A percentile compares a stretch with the other conserved stretches of the same genome.
Evolutionary conservation across 2,113 vertebrate species (phyloP).

Genomic region (Globicephala melas): DNA sequence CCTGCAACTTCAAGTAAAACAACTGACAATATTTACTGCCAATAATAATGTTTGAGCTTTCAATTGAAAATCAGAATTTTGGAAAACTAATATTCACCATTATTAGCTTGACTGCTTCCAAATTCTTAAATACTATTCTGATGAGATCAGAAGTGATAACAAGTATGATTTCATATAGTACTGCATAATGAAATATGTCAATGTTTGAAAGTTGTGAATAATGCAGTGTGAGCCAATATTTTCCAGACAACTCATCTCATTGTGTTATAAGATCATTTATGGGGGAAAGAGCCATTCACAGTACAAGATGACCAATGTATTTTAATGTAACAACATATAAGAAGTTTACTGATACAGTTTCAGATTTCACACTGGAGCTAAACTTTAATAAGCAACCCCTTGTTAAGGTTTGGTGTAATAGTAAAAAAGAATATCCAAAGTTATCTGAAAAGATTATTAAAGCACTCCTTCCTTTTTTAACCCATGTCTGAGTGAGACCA

Average conservation of each 20-base stretch:
- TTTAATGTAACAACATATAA: neutral
- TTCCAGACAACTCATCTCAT: neutral
- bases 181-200: neutral
- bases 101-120: neutral
- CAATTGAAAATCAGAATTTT: neutral
- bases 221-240: neutral
- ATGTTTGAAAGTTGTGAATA: neutral
- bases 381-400: neutral
- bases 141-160: neutral
- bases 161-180: neutral
- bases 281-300: neutral
- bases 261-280: neutral
- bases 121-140: neutral
- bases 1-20: neutral
- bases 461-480: neutral
- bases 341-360: neutral
- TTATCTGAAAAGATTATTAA: neutral
- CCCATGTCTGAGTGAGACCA: neutral
- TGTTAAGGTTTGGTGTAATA: neutral
- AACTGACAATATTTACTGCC: neutral
- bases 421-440: neutral
- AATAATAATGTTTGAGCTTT: neutral
- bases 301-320: neutral
- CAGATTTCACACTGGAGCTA: neutral
- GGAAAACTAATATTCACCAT: neutral